Conservation (phyloP, 2,888 invertebrate species). For the Rotaria sp. region DNA sequence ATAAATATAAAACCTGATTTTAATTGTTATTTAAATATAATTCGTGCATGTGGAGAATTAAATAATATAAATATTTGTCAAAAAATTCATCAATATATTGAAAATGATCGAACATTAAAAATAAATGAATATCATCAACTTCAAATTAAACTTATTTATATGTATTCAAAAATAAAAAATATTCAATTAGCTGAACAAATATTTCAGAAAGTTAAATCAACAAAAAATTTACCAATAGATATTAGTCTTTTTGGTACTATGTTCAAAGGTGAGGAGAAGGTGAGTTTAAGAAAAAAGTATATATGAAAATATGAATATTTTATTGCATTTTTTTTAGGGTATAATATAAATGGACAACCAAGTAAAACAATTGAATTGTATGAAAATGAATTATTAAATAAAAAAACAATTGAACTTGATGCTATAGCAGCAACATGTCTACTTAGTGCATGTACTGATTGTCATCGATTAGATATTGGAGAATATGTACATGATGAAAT, state of each 20-base stretch:
- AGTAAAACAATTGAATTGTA: background rate
- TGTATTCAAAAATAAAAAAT: background rate
- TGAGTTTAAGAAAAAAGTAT: background rate
- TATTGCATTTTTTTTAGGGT: background rate
- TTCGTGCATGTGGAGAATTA: background rate
- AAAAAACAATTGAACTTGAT: background rate
- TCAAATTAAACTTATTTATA: background rate
- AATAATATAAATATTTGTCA: background rate
- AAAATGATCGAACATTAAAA: background rate
- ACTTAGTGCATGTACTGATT: background rate
- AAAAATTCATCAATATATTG: background rate
- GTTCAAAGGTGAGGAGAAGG: background rate
- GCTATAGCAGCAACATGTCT: background rate
- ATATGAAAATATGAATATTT: background rate
- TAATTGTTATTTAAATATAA: background rate
- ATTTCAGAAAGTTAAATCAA: background rate
- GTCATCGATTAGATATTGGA: background rate
- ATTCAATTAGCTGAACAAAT: background rate
- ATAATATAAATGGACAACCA: background rate
- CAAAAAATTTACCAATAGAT: background rate
- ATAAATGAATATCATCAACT: background rate
- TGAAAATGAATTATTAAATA: background rate
- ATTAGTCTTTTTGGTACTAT: background rate
- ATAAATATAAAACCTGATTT: background rate
- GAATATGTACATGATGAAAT: background rate